Base-by-base conservation (phyloP, 2,113 vertebrate species). In the Verasper variegatus region DNA sequence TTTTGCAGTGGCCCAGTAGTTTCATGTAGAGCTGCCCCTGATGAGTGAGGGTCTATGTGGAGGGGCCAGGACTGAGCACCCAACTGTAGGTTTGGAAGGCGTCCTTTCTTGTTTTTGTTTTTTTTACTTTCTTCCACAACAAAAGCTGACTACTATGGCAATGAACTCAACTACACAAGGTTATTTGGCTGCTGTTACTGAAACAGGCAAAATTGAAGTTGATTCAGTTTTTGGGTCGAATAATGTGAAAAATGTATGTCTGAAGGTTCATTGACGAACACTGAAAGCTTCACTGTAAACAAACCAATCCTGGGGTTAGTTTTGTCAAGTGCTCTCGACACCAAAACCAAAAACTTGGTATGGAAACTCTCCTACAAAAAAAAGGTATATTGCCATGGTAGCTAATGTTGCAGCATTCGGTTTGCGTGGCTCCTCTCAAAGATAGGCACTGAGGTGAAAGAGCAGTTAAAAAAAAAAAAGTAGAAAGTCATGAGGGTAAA, bases 391-490 rank as follows among this genome's bases (percentile, higher is more conserved):
- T 96, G 95, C 95, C 93, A 62, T 88, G 91, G 90, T 81, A 93
- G 94, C 93, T 80, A 69, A 89, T 92, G 94, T 92, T 90, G 92
- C 93, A 92, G 94, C 91, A 93, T 88, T 84, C 52, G 51, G 80
- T 83, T 84, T 88, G 91, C 49, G 74, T 87, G 85, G 90, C 88
- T 93, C 91, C 83, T 95, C 94, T 93, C 91, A 92, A 75, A 95
- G 90, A 76, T 95, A 98, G 97, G 97, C 97, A 98, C 96, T 95
- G 95, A 93, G 97, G 97, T 97, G 94, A 96, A 21, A 94, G 91
- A 96, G 96, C 95, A 96, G 96, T 95, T 78, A 13, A 62, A 62
- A 11, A 18, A 59, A 35, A 31, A 9, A 9, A 27, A 8, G 1
- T 17, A 27, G 12, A 18, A 31, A 40, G 95, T 95, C 94, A 84